A percentile compares a stretch with the other conserved stretches of the same genome.
phyloP scores from a whole-genome alignment of 2,888 invertebrate species.

The Amblyjoppa proteus region DNA sequence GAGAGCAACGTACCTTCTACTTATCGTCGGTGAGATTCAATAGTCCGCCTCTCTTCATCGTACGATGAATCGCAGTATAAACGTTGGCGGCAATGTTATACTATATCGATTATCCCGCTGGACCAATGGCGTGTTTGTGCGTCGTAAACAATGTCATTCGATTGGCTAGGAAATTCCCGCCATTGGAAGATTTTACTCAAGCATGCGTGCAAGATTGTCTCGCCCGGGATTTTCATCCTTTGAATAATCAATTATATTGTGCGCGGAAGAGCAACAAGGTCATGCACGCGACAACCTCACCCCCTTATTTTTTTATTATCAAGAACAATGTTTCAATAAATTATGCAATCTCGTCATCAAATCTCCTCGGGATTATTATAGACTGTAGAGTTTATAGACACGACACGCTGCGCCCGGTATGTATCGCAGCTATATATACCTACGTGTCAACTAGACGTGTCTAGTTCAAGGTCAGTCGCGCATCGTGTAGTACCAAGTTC shows the following conservation, averaged over 20 bases:
- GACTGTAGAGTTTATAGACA: background rate
- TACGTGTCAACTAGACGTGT: constrained; percentile 48
- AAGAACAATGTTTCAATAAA: constrained; percentile 24
- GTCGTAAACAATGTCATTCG: constrained; percentile 75
- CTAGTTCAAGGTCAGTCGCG: constrained; percentile 68
- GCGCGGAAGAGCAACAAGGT: constrained; percentile 42
- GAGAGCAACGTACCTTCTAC: background rate
- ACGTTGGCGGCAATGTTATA: constrained; percentile 67
- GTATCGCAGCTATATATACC: background rate
- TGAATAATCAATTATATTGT: constrained; percentile 57
- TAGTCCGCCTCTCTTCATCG: background rate
- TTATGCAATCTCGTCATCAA: background rate
- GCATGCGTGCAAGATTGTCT: constrained; percentile 51
- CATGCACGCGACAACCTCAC: constrained; percentile 1
- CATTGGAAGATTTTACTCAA: constrained; percentile 53
- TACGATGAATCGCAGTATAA: constrained; percentile 11
- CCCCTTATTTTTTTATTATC: background rate
- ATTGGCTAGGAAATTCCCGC: constrained; percentile 77
- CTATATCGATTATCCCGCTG: constrained; percentile 77
- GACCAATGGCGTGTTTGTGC: constrained; percentile 78
- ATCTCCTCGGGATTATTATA: background rate
- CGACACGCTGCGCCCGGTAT: background rate
- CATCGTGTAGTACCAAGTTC: constrained; percentile 65
- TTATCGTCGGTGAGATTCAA: background rate
- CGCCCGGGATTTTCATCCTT: constrained; percentile 46